Base-by-base conservation (phyloP, 2,113 vertebrate species). In the Phalacrocorax carbo region DNA sequence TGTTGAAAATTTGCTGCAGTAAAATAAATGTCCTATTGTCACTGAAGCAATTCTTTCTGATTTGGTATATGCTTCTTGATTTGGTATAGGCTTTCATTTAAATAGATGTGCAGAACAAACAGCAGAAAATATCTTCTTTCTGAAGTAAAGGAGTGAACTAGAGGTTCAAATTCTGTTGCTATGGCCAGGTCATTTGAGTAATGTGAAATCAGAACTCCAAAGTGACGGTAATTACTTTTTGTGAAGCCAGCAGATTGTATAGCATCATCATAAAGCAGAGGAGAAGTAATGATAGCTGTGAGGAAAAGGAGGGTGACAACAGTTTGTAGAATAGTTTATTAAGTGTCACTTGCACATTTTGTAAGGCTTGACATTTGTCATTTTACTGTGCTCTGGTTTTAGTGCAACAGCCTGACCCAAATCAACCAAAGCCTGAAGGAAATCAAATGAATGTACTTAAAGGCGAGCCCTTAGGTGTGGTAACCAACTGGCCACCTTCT, bases 361-460 rank as follows among this genome's bases (percentile, higher is more conserved):
- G 10, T 87, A 20, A 40, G 17, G 32, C 65, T 18, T 91, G 40
- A 94, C 44, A 3, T 73, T 40, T 69, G 6, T 17, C 3, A 3
- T 51, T 92, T 48, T 52, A 10, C 38, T 96, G 52, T 89, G 6
- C 27, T 96, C 96, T 87, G 54, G 4, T 95, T 97, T 69, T 84
- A 99, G 99, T 99, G 95, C 99, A 99, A 96, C 99, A 99, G 73
- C 98, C 98, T 17, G 99, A 99, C 94, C 99, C 99, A 22, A 99
- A 99, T 96, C 99, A 99, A 97, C 99, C 99, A 34, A 99, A 99
- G 97, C 98, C 99, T 3, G 99, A 99, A 96, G 99, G 99, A 82
- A 97, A 97, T 44, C 98, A 98, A 91, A 98, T 98, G 97, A 98
- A 96, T 22, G 97, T 99, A 62, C 97, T 99, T 19, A 98, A 98